Percentiles rank a stretch among this genome's conserved stretches.
Conservation (phyloP, 1,140 invertebrate genomes). For the Formica exsecta region DNA sequence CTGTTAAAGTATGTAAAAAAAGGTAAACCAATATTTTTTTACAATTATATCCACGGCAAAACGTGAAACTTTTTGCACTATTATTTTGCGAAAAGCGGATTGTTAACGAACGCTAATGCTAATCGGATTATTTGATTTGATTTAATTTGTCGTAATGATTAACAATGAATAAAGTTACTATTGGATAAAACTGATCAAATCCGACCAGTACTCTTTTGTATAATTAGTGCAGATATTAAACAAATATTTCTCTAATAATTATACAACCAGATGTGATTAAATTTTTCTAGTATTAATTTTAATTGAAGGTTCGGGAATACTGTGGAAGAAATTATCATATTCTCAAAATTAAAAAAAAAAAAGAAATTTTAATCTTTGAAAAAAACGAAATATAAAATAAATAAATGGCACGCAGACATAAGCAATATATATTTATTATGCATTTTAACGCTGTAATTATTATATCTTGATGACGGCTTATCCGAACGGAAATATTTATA, state of each 20-base stretch:
- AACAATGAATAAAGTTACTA: conserved; percentile 19
- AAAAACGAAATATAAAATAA: neutral
- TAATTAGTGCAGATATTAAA: conserved; percentile 2
- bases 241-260: conserved; percentile 6
- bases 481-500: neutral
- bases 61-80: neutral
- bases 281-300: neutral
- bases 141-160: conserved; percentile 29
- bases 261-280: neutral
- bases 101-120: conserved; percentile 15
- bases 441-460: conserved; percentile 12
- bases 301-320: neutral
- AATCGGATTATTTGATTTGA: conserved; percentile 9
- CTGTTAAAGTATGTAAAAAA: neutral
- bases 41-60: neutral
- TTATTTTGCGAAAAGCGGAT: neutral
- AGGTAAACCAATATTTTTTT: neutral
- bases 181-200: neutral
- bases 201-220: no score
- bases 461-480: neutral
- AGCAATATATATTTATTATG: neutral
- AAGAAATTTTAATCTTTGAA: no score
- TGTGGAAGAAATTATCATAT: neutral
- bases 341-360: neutral
- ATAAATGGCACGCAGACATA: neutral